Evolutionary conservation across 1,140 invertebrate species (phyloP).

Genomic region (Agrypnia vestita): DNA sequence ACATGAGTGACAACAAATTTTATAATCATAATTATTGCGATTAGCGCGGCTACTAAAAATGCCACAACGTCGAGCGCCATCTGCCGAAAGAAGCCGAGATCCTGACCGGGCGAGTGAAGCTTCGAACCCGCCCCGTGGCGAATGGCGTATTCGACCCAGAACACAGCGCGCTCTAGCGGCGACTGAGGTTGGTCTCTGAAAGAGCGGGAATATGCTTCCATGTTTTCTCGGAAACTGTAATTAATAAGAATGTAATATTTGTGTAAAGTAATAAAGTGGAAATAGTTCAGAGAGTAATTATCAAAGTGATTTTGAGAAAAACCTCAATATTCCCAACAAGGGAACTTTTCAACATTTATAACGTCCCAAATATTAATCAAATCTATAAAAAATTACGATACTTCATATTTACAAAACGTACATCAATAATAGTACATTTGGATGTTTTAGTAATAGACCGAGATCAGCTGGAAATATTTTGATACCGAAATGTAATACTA

Average conservation of each 20-base stretch:
- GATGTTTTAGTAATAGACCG: too few species aligned
- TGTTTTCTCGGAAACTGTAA: conserved; percentile 61
- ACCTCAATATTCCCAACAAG: too few species aligned
- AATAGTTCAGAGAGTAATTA: not conserved
- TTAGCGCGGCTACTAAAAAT: not conserved
- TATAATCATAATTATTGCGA: not conserved
- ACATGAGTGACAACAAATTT: not conserved
- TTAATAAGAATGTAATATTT: not conserved
- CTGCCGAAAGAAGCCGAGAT: conserved; percentile 32
- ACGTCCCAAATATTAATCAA: not conserved
- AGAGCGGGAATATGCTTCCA: conserved; percentile 61
- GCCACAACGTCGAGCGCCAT: conserved; percentile 42
- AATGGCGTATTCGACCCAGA: conserved; percentile 67
- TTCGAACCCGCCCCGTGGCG: conserved; percentile 49
- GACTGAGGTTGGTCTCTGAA: conserved; percentile 70
- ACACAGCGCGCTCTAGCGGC: conserved; percentile 65
- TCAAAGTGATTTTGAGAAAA: not conserved
- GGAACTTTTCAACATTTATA: not conserved
- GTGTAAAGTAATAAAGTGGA: not conserved
- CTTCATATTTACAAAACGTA: not conserved
- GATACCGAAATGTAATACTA: too few species aligned
- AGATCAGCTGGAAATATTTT: too few species aligned
- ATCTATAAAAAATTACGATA: not conserved
- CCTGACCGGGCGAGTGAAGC: conserved; percentile 55
- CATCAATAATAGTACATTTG: not conserved